phyloP scores from a whole-genome alignment of 64 coral and sea anemone genomes.

The Stichodactyla helianthus region DNA sequence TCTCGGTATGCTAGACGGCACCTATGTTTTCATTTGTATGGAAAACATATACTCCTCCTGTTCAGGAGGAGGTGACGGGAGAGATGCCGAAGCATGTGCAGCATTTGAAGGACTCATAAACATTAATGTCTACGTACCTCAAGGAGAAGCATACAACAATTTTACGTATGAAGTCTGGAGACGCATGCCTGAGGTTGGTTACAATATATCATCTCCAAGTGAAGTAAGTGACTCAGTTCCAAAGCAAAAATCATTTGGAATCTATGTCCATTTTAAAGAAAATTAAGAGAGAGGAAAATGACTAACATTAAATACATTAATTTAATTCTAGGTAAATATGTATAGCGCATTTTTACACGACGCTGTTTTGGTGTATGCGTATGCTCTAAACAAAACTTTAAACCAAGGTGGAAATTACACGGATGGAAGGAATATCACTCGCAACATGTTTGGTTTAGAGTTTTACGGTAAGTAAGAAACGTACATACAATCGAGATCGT shows the following conservation, averaged over 20 bases:
- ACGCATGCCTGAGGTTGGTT: conserved; percentile 69
- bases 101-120: conserved; percentile 80
- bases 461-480: conserved; percentile 38
- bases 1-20: conserved; percentile 61
- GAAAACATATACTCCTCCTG: conserved; percentile 35
- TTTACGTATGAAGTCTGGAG: conserved; percentile 56
- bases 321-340: neutral
- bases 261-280: too few species aligned
- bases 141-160: conserved; percentile 24
- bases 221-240: conserved; percentile 25
- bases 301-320: neutral
- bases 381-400: conserved; percentile 73
- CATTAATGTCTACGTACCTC: conserved; percentile 59
- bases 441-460: conserved; percentile 57
- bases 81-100: conserved; percentile 47
- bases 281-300: too few species aligned
- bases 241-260: neutral
- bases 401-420: conserved; percentile 32
- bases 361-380: conserved; percentile 79
- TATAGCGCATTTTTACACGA: conserved; percentile 65
- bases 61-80: conserved; percentile 17
- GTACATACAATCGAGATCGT: too few species aligned
- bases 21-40: conserved; percentile 31
- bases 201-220: conserved; percentile 45
- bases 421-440: conserved; percentile 60